phyloP scores from a whole-genome alignment of 2,797 vertebrate species.

The Lepus oiostolus region DNA sequence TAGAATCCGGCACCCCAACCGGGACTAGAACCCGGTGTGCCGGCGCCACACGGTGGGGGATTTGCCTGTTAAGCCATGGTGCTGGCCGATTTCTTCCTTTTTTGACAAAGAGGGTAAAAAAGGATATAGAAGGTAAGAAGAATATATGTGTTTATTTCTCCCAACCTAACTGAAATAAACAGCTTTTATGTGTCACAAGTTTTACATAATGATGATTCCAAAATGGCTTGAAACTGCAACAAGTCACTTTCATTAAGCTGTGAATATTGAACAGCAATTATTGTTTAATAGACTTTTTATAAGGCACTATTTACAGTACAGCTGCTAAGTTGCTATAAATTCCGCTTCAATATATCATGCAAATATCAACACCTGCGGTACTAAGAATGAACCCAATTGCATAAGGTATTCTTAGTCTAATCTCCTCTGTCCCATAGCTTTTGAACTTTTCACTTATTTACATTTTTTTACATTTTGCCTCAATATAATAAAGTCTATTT shows the following conservation, averaged over 20 bases:
- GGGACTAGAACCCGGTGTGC: no score
- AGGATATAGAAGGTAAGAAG: not conserved
- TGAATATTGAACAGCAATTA: slow-evolving; percentile 84
- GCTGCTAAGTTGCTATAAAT: slow-evolving; percentile 80
- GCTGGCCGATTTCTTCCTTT: no score
- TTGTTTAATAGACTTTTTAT: slow-evolving; percentile 79
- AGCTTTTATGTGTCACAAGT: slow-evolving; percentile 50
- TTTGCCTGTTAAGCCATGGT: no score
- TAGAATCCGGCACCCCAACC: no score
- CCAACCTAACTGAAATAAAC: slow-evolving; percentile 46
- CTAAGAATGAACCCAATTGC: slow-evolving; percentile 16
- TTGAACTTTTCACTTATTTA: slow-evolving; percentile 39
- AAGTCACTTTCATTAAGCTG: slow-evolving; percentile 76
- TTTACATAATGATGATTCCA: slow-evolving; percentile 74
- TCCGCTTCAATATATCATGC: slow-evolving; percentile 76
- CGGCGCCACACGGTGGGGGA: no score
- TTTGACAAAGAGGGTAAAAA: not conserved
- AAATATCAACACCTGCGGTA: slow-evolving; percentile 82
- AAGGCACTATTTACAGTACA: slow-evolving; percentile 78
- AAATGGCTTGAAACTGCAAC: slow-evolving; percentile 72
- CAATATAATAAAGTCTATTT: not conserved
- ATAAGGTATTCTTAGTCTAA: slow-evolving; percentile 42
- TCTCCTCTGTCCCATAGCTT: not conserved
- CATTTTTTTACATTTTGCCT: not conserved
- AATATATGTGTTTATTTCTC: slow-evolving; percentile 28